Base-by-base conservation (phyloP, 53 echinoderm and acorn worm species). In the Crossaster papposus region DNA sequence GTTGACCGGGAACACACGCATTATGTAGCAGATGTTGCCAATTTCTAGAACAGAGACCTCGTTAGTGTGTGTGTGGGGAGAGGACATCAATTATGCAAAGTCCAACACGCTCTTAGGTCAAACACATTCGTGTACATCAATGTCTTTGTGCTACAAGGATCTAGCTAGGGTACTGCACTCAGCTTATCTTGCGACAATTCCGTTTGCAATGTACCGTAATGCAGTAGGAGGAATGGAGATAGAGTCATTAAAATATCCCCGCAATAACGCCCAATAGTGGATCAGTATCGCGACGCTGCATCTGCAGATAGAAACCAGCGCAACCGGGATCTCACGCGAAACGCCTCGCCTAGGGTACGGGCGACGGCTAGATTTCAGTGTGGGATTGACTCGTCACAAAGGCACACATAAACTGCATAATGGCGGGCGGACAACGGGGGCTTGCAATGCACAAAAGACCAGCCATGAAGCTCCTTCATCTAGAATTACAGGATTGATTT, bases 391-490 rank as follows among this genome's bases (percentile, higher is more conserved):
- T 37, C 38, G 10, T 64, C 34, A 87, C 85, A 85, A 85, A 54
- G 58, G 33, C 36, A n/a, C 72, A 10, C 58, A 30, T 87, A 75
- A 77, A 87, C 87, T 87, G 76, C 76, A 87, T 87, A 77, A 87
- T 87, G 87, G 62, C 55, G 33, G 52, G 30, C 35, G 37, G 54
- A 83, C 65, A 83, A 83, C 35, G 29, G 84, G 85, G 72, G 10
- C 29, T 30, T 36, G 72, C 51, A 85, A 35, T 14, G 65, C 23
- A 15, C n/a, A 82, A 20, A 65, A 30, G 36, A 82, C 33, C 44
- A 17, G 65, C 38, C 72, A 85, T 53, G 54, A 51, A 53, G 85
- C 85, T 73, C 14, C 18, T 33, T 0, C 17, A 77, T 64, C 32
- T 87, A 55, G 77, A 76, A 55, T 87, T 87, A 87, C 87, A 14